phyloP scores from a whole-genome alignment of 2,797 vertebrate species.

The Hemibagrus guttatus region DNA sequence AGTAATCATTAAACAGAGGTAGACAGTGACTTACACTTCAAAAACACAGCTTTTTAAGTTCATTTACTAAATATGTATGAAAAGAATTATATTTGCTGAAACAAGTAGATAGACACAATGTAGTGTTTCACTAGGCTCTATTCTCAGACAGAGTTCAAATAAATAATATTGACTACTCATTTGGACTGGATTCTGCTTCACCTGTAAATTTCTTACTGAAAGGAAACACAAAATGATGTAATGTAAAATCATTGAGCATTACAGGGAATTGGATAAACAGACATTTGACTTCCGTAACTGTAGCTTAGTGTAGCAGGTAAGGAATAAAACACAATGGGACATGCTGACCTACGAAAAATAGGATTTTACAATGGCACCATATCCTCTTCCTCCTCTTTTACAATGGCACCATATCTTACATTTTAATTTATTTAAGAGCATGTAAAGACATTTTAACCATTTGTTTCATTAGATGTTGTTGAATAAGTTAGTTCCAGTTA shows the following conservation, averaged over 20 bases:
- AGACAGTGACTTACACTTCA: constrained; percentile 2
- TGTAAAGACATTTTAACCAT: too few species aligned
- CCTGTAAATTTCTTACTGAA: background rate
- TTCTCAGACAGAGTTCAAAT: background rate
- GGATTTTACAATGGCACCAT: background rate
- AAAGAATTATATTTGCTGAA: background rate
- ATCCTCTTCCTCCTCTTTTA: background rate
- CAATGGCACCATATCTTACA: background rate
- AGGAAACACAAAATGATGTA: background rate
- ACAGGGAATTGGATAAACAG: too few species aligned
- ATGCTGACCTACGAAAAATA: background rate
- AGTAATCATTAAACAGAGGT: constrained; percentile 51
- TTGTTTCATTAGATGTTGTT: background rate
- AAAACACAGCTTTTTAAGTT: background rate
- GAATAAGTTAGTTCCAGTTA: background rate
- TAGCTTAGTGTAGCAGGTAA: background rate
- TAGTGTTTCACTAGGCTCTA: background rate
- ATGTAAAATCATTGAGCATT: background rate
- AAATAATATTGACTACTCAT: background rate
- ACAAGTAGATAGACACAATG: background rate
- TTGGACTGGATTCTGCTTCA: background rate
- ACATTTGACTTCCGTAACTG: background rate
- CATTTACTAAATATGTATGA: background rate
- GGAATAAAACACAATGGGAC: too few species aligned
- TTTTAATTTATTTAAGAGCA: background rate